A percentile compares a stretch with the other conserved stretches of the same genome.
These are phyloP conservation scores for Aradophagus sp. DNA, from an alignment of 1,140 invertebrate genomes.

Conservation along the genomic window DNA sequence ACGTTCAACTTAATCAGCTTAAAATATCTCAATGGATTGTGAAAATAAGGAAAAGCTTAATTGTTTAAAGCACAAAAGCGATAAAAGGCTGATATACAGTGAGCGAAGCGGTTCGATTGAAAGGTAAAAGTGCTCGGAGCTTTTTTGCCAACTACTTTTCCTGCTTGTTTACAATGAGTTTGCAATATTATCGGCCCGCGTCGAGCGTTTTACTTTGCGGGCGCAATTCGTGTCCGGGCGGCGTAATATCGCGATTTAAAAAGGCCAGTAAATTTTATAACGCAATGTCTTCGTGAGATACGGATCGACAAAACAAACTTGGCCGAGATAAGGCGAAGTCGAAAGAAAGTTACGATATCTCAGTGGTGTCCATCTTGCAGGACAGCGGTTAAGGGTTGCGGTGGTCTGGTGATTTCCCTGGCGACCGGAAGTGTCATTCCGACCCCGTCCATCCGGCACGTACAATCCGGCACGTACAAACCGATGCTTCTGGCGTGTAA, in stretches of 20 bases:
- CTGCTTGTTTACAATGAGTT: background rate
- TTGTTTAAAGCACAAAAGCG: too few species aligned
- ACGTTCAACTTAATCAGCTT: too few species aligned
- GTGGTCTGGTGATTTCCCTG: conserved; percentile 61
- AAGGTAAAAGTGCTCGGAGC: too few species aligned
- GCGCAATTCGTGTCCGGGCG: conserved; percentile 7
- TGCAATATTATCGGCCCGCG: conserved; percentile 1
- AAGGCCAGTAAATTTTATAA: conserved; percentile 49
- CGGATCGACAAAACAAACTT: conserved; percentile 58
- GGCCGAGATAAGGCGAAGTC: conserved; percentile 51
- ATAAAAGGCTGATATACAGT: too few species aligned
- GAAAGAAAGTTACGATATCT: conserved; percentile 61
- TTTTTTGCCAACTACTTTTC: too few species aligned
- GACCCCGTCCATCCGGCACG: conserved; percentile 56
- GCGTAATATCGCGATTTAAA: conserved; percentile 31
- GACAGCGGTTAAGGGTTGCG: conserved; percentile 59
- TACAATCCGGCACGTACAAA: conserved; percentile 57
- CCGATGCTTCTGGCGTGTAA: conserved; percentile 56
- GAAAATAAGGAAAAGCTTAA: too few species aligned
- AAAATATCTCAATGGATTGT: too few species aligned
- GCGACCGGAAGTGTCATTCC: conserved; percentile 61
- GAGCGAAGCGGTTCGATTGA: too few species aligned
- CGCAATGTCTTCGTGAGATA: conserved; percentile 54
- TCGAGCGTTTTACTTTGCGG: background rate
- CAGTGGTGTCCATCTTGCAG: conserved; percentile 57